Conservation (phyloP, 2,113 vertebrate species). For the Lates calcarifer region DNA sequence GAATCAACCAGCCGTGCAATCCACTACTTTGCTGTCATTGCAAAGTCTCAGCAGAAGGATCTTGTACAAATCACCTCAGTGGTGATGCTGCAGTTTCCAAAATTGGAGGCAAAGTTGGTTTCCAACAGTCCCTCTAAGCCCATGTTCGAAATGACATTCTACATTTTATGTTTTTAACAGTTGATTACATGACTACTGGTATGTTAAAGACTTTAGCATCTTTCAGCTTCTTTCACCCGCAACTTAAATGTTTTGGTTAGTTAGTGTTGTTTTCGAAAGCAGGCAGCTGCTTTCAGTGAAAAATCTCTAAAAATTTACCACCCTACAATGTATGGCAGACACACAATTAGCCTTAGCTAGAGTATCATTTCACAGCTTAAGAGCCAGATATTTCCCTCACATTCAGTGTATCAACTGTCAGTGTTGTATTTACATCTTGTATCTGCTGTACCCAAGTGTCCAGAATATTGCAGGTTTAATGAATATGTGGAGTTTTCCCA, state of each 20-base stretch:
- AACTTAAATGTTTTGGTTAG: too few relatives aligned
- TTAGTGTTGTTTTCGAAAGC: neutral
- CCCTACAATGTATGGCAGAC: neutral
- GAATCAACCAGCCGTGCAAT: slow-evolving; percentile 32
- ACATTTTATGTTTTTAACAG: neutral
- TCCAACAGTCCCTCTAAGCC: neutral
- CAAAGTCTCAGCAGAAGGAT: slow-evolving; percentile 24
- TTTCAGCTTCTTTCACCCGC: too few relatives aligned
- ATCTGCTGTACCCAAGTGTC: neutral
- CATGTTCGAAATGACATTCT: neutral
- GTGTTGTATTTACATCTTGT: neutral
- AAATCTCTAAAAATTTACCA: neutral
- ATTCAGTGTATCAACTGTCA: neutral
- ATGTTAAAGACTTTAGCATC: too few relatives aligned
- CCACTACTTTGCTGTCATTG: slow-evolving; percentile 20
- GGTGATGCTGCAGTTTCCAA: slow-evolving; percentile 28
- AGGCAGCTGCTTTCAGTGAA: neutral
- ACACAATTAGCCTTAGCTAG: neutral
- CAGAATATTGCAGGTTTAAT: neutral
- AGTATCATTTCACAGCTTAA: neutral
- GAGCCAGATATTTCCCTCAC: neutral
- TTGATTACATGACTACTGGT: too few relatives aligned
- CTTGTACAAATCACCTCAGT: slow-evolving; percentile 10
- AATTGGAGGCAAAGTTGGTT: neutral
- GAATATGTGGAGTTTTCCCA: neutral